phyloP scores from a whole-genome alignment of 2,113 vertebrate species.

The Coptodon rendalli region DNA sequence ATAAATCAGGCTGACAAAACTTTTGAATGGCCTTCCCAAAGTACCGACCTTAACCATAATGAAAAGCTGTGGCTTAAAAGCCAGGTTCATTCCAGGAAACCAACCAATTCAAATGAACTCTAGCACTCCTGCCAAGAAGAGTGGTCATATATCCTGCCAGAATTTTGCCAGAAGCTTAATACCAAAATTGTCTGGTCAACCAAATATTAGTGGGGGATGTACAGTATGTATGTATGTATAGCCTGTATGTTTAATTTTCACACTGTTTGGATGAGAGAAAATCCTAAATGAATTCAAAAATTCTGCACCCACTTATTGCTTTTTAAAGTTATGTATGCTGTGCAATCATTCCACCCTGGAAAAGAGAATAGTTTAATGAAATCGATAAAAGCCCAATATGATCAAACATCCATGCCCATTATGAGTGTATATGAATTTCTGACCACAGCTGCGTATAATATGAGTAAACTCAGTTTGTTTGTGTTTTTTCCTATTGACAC shows the following conservation, averaged over 20 bases:
- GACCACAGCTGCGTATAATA: background rate
- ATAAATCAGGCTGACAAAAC: background rate
- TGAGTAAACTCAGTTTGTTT: background rate
- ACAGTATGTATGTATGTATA: background rate
- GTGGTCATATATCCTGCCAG: background rate
- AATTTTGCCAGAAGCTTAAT: background rate
- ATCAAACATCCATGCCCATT: background rate
- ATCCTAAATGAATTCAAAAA: background rate
- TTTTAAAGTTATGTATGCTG: background rate
- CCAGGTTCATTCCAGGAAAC: background rate
- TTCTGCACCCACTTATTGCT: background rate
- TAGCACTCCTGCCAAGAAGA: background rate
- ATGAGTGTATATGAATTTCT: background rate
- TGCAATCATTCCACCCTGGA: background rate
- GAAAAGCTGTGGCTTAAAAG: background rate
- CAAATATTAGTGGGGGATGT: background rate
- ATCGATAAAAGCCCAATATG: background rate
- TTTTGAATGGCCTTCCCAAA: background rate
- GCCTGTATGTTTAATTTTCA: background rate
- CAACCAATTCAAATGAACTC: background rate
- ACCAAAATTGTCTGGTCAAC: background rate
- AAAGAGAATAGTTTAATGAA: background rate
- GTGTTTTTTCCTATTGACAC: accelerated
- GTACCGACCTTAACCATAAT: background rate
- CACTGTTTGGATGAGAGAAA: background rate